Base-by-base conservation (phyloP, 2,888 invertebrate species). In the Andrena bucephala region DNA sequence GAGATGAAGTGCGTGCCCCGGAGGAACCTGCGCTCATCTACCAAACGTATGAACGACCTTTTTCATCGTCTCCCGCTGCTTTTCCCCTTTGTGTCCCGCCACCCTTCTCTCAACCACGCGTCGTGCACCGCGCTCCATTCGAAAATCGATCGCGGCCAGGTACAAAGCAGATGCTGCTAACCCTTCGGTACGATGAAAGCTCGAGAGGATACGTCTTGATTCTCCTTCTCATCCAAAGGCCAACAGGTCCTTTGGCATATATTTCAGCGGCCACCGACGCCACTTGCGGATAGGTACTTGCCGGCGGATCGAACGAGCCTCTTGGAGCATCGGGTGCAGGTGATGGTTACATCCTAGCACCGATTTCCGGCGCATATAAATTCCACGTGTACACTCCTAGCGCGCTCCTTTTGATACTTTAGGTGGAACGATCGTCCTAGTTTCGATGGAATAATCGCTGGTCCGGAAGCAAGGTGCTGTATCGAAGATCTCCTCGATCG, bases 121-220 rank as follows among this genome's bases (percentile, higher is more conserved):
- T 16, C 42, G 16, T 0, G 42, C 42, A 42, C 54, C 65, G 73
- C 50, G 48, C 81, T 70, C 83, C 60, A 74, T 77, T 54, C 76
- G 79, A 83, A 70, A 81, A 85, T 89, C 88, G 85, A 89, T 83
- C 76, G 66, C 76, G 66, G 20, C 77, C 89, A 89, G 89, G 89
- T 87, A 88, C 77, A 60, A 67, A 62, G 89, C 87, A 85, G 88
- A 88, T 88, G 88, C 89, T 16, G 71, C 59, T 70, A 72, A 85
- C 81, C 85, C 70, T 76, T 77, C 77, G 72, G 66, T 0, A 10
- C 63, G 72, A 65, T 73, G 68, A 83, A 75, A 80, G 70, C 63
- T 57, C 50, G 50, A 62, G 59, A 83, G 84, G 77, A 76, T 82
- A 83, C 81, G 74, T 89, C 83, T 85, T 89, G 82, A 89, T 85